phyloP scores from a whole-genome alignment of 2,888 invertebrate species.

The Dryomyza anilis region DNA sequence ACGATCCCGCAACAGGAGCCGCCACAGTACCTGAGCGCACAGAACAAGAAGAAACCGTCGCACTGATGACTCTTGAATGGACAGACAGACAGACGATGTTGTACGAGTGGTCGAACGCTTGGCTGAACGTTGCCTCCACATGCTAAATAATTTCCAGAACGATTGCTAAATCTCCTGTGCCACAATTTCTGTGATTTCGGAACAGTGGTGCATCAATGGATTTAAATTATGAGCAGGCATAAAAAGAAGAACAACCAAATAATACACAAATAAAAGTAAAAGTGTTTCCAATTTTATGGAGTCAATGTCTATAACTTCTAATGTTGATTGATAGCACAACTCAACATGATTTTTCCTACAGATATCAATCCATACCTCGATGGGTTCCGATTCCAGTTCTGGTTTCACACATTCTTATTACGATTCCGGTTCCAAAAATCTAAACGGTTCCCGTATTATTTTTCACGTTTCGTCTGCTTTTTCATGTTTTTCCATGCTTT shows the following conservation, averaged over 20 bases:
- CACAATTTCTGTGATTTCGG: neutral
- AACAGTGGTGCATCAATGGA: neutral
- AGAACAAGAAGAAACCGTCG: constrained; percentile 5
- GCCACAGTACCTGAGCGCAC: neutral
- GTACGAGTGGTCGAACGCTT: neutral
- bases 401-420: too few species aligned
- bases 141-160: constrained; percentile 19
- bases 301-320: too few species aligned
- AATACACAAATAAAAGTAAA: too few species aligned
- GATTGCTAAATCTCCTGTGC: constrained; percentile 1
- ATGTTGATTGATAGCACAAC: too few species aligned
- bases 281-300: too few species aligned
- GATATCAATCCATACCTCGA: too few species aligned
- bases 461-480: too few species aligned
- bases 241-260: neutral
- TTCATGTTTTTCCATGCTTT: too few species aligned
- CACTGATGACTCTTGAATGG: neutral
- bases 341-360: too few species aligned
- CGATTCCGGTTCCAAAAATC: too few species aligned
- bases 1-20: neutral
- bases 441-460: too few species aligned
- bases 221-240: neutral
- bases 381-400: too few species aligned
- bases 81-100: neutral
- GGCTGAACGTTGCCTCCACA: constrained; percentile 16